Base-by-base conservation (phyloP, 2,113 vertebrate species). In the Phylloscopus whistleri region DNA sequence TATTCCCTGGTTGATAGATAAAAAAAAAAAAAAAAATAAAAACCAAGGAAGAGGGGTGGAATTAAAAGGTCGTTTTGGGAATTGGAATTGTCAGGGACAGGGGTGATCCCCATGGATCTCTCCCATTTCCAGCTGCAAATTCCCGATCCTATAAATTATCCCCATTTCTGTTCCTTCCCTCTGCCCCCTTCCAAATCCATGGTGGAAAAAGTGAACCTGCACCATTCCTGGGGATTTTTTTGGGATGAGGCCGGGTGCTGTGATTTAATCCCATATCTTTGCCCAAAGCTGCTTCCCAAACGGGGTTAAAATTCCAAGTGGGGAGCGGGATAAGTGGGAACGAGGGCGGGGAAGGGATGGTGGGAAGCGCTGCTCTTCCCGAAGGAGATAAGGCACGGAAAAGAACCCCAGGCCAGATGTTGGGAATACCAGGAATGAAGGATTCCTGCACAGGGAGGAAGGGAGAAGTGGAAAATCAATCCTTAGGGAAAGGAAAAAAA, bases 261-360 rank as follows among this genome's bases (percentile, higher is more conserved):
- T 37, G 16, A 11, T 63, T 41, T 4, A 6, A 24, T 2, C 6
- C 1, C 1, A 1, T 4, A 10, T 20, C 37, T 62, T 35, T 35
- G 23, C 6, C 31, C 37, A 4, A 6, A 52, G 31, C 30, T 13
- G 7, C 8, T 83, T 62, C 56, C 48, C 20, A 16, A 44, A 37
- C 2, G 31, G 33, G 26, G 48, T 31, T 13, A 58, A 68, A 73
- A 64, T 84, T 84, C 66, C 66, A 16, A 4, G 3, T 4, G 31
- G 44, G 11, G 35, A 69, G 18, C 0, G 3, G 81, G 39, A 63
- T 27, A 17, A 27, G 28, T 3, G 41, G 68, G 39, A 63, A 63
- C 39, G 14, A 31, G 17, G 17, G 3, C 37, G 8, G 9, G 20
- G 13, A 13, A 62, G 26, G 37, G 16, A 10, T 7, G 13, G 16